These are phyloP conservation scores for Muntiacus muntjak DNA, from an alignment of 2,113 vertebrate species.

Conservation along the genomic window DNA sequence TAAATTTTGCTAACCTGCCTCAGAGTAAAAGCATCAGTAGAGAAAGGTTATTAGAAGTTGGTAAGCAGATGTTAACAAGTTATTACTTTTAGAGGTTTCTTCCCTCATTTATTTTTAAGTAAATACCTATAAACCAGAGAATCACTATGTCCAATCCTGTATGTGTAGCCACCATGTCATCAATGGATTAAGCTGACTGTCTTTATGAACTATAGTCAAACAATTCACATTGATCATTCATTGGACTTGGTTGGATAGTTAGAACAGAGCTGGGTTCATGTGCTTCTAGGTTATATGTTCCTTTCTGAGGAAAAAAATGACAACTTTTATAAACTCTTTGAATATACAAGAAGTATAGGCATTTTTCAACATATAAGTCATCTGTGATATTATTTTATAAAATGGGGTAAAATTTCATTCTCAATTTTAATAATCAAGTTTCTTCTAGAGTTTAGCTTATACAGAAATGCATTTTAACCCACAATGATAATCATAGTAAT, in stretches of 20 bases:
- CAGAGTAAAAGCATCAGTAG: background rate
- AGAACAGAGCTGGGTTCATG: background rate
- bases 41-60: background rate
- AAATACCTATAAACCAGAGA: background rate
- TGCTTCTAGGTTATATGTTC: background rate
- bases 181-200: background rate
- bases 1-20: background rate
- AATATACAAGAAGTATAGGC: background rate
- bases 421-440: slow-evolving; percentile 26
- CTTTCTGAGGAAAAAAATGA: background rate
- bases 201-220: background rate
- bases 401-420: background rate
- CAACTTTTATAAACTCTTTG: background rate
- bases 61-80: slow-evolving; percentile 1
- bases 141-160: background rate
- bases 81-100: background rate
- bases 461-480: slow-evolving; percentile 7
- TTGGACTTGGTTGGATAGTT: background rate
- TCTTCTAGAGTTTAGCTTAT: background rate
- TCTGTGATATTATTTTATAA: slow-evolving; percentile 1
- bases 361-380: background rate
- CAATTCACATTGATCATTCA: background rate
- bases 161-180: background rate
- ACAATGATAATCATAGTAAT: background rate
- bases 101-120: background rate